These are phyloP conservation scores for Siniperca scherzeri DNA, from an alignment of 2,797 vertebrate genomes.

Conservation along the genomic window DNA sequence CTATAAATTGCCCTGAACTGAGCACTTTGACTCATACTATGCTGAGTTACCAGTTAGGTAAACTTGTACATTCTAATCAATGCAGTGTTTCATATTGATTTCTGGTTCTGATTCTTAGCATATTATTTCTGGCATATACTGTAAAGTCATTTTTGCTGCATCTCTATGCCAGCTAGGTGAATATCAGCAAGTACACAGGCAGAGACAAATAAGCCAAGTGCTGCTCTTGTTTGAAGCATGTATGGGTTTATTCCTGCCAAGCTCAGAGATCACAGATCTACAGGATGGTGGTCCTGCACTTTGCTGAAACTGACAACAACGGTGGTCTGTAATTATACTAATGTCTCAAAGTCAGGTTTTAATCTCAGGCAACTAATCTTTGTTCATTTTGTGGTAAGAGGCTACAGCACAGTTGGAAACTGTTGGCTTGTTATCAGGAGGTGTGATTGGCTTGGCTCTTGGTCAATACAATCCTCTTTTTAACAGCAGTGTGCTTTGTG, in stretches of 20 bases:
- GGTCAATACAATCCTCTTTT: slow-evolving; percentile 29
- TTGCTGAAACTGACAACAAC: slow-evolving; percentile 9
- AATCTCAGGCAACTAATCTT: slow-evolving; percentile 18
- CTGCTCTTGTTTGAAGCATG: background rate
- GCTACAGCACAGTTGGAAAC: background rate
- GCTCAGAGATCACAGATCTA: slow-evolving; percentile 7
- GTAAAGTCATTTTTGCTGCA: background rate
- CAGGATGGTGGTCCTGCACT: background rate
- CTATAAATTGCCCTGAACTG: background rate
- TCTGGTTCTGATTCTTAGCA: background rate
- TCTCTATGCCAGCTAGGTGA: background rate
- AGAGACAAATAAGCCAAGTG: slow-evolving; percentile 12
- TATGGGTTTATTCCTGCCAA: slow-evolving; percentile 17
- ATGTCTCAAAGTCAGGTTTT: slow-evolving; percentile 13
- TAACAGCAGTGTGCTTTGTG: slow-evolving; percentile 3
- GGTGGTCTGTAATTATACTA: background rate
- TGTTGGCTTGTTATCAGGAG: slow-evolving; percentile 2
- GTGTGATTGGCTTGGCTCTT: background rate
- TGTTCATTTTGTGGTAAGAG: slow-evolving; percentile 15
- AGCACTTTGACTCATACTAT: background rate
- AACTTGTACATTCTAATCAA: background rate
- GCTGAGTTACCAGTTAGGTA: too few relatives aligned
- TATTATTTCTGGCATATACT: background rate
- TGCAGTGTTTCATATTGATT: background rate
- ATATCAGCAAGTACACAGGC: slow-evolving; percentile 8